These are phyloP conservation scores for Agrochola lota DNA, from an alignment of 2,888 invertebrate genomes.

Conservation along the genomic window DNA sequence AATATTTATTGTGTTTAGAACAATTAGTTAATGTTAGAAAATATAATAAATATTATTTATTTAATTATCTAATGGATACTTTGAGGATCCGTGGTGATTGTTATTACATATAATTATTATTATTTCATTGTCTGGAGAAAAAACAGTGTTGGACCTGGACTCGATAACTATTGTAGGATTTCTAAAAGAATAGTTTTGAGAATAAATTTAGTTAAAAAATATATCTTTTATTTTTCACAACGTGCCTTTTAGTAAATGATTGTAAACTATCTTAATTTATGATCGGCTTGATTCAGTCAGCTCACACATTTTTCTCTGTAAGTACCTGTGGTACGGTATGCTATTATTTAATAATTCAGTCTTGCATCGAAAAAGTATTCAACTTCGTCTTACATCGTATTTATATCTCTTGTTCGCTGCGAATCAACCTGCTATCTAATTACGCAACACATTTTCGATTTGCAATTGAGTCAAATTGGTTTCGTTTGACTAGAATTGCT, in stretches of 20 bases:
- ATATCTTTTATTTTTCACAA: constrained; percentile 33
- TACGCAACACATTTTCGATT: no score
- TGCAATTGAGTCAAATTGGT: no score
- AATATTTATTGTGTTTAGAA: constrained; percentile 69
- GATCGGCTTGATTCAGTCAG: not conserved
- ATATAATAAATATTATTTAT: constrained; percentile 57
- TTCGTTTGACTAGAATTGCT: no score
- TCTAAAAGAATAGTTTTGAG: constrained; percentile 83
- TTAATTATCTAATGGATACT: constrained; percentile 54
- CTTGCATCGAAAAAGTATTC: not conserved
- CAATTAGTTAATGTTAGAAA: constrained; percentile 63
- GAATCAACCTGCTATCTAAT: no score
- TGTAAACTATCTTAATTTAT: not conserved
- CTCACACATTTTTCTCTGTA: not conserved
- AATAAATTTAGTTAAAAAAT: constrained; percentile 85
- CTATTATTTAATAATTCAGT: constrained; percentile 1
- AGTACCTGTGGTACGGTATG: not conserved
- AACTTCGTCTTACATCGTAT: not conserved
- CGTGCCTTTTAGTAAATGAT: not conserved
- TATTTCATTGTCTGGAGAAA: constrained; percentile 65
- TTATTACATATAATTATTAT: constrained; percentile 52
- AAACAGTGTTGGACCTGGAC: constrained; percentile 84
- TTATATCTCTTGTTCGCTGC: not conserved
- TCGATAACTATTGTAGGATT: constrained; percentile 79
- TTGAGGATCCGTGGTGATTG: constrained; percentile 65